These are phyloP conservation scores for Drosophila meridionalis DNA, from an alignment of 2,888 invertebrate genomes.

Conservation along the genomic window DNA sequence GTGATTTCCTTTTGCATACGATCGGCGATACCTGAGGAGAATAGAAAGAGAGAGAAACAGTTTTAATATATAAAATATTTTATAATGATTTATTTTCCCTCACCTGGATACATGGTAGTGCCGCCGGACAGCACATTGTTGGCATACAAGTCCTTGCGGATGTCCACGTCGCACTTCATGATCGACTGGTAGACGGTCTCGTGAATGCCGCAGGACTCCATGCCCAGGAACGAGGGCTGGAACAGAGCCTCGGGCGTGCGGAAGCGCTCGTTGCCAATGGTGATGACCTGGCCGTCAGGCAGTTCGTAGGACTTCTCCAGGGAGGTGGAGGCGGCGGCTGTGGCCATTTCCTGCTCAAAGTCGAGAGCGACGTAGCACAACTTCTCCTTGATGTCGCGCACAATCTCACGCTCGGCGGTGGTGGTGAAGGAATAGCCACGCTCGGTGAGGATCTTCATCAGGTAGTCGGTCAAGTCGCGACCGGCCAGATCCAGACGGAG, in stretches of 20 bases:
- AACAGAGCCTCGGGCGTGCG: conserved; percentile 97
- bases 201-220: conserved; percentile 96
- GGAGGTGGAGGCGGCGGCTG: conserved; percentile 95
- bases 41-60: not conserved
- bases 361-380: conserved; percentile 96
- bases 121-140: conserved; percentile 96
- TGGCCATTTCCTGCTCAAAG: conserved; percentile 98
- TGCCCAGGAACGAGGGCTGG: conserved; percentile 94
- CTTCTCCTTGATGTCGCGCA: conserved; percentile 97
- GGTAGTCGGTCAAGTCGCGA: conserved; percentile 96
- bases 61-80: too few species aligned
- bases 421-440: conserved; percentile 96
- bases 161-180: conserved; percentile 98
- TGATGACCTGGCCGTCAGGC: conserved; percentile 96
- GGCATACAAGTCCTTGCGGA: conserved; percentile 96
- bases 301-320: conserved; percentile 98
- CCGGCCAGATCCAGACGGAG: conserved; percentile 96
- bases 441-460: conserved; percentile 97
- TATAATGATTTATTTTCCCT: conserved; percentile 5
- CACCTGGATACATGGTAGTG: conserved; percentile 94
- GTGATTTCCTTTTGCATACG: conserved; percentile 96
- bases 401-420: conserved; percentile 97
- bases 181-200: conserved; percentile 98
- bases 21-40: conserved; percentile 89
- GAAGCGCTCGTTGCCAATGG: conserved; percentile 97